These are phyloP conservation scores for Pelodytes ibericus DNA, from an alignment of 2,797 vertebrate species.

Conservation along the genomic window DNA sequence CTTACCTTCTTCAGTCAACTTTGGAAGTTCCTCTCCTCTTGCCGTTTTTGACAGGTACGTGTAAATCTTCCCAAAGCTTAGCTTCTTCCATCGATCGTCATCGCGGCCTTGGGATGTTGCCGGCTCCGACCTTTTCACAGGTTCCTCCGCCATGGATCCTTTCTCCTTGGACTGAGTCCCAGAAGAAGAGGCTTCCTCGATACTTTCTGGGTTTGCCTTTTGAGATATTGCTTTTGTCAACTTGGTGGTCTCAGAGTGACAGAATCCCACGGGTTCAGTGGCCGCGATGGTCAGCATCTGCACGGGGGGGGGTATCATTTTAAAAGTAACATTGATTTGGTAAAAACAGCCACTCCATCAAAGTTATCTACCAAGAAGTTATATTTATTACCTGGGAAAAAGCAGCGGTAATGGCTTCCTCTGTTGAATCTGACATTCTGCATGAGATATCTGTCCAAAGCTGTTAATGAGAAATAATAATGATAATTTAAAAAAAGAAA, in stretches of 20 bases:
- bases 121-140: background rate
- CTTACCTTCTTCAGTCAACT: conserved; percentile 59
- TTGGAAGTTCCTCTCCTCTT: conserved; percentile 53
- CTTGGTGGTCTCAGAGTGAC: conserved; percentile 63
- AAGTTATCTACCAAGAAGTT: background rate
- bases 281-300: conserved; percentile 67
- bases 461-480: background rate
- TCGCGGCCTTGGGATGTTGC: background rate
- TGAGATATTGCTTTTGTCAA: conserved; percentile 22
- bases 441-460: conserved; percentile 29
- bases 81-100: background rate
- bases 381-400: conserved; percentile 42
- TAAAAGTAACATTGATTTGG: background rate
- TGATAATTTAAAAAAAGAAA: background rate
- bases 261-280: conserved; percentile 62
- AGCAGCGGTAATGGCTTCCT: conserved; percentile 4
- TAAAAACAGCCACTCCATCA: too few species aligned
- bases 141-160: background rate
- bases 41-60: conserved; percentile 63
- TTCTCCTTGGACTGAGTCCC: background rate
- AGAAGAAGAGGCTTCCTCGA: background rate
- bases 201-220: background rate
- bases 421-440: conserved; percentile 7
- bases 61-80: conserved; percentile 71
- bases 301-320: background rate